Base-by-base conservation (phyloP, 2,888 invertebrate species). In the Mactromeris polynyma region DNA sequence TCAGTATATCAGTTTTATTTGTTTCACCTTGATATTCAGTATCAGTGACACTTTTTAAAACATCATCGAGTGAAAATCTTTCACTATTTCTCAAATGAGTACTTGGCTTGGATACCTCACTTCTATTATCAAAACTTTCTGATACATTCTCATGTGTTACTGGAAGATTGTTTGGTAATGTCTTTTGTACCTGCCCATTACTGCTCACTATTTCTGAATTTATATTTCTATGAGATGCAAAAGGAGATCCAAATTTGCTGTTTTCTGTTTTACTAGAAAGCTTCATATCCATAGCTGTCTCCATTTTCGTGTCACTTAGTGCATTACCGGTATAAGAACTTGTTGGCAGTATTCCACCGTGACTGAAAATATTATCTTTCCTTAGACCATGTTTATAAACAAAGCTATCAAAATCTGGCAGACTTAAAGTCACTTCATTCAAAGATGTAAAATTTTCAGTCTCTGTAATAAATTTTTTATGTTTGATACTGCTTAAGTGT, bases 401-500 rank as follows among this genome's bases (percentile, higher is more conserved):
- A 85, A 93, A 93, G 14, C 80, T 81, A n/a, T 78, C 78, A 11
- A 93, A 31, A 54, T 86, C 87, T 78, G 94, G 93, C 79, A 94
- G 54, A 64, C 86, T 84, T n/a, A 77, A 38, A 4, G 93, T 85
- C 42, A 93, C 79, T 42, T 64, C 21, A 83, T 93, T 92, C 42
- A 94, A 85, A 26, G 89, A 78, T 54, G 78, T 86, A 89, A 92
- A 94, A 58, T 93, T 93, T 58, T 86, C 92, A 14, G 64, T 40
- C 17, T 91, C 85, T 46, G 83, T 64, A 21, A 93, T 88, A 89
- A 94, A 94, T 83, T 90, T 89, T 84, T 86, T 82, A 87, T 94
- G 94, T 80, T 90, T 93, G 64, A 86, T 88, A 87, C 93, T 93
- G 46, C 90, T 91, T 11, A 94, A 83, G 79, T 94, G 94, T 85